Evolutionary conservation across 2,113 vertebrate species (phyloP), one percentile per base, ranked within the genome.

Genomic region (Albula glossodonta): DNA sequence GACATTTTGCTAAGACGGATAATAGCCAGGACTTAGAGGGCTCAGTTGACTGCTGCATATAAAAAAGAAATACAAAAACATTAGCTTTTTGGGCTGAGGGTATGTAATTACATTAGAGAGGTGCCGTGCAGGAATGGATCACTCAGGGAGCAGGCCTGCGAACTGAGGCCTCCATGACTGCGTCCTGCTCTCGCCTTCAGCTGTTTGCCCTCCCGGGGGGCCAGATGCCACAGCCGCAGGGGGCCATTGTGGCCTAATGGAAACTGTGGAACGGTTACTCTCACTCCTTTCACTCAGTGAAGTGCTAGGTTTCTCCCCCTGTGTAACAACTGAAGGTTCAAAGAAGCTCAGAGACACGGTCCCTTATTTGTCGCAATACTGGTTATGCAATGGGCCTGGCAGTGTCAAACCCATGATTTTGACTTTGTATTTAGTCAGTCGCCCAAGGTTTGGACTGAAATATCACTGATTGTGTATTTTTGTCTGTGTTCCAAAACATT

Each of bases 291-390:
- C 53, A 2, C 88, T 19, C 87, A 77, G 78, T 51, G 57, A 88
- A 91, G 87, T 84, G 87, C 90, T 80, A 5, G 52, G 80, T 25
- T 13, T 56, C 52, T 56, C n/a, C 51, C 10, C n/a, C 12, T 31
- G 81, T 93, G 91, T 91, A 92, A 92, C 92, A 93, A 91, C 88
- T 92, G 90, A 92, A 90, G 90, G 92, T 90, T 94, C 94, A 91
- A 93, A 91, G 89, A 90, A 90, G 90, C 90, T 89, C 86, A 77
- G 83, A 87, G 84, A 91, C 82, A 89, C 90, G 17, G 51, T 63
- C 80, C 89, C 77, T 90, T 85, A 56, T 81, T 79, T 78, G 78
- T 83, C 60, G 84, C 52, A 81, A 85, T 80, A 60, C 4, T 25
- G 74, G 57, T 79, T 81, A 87, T 49, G 88, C 91, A 88, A 87